Base-by-base conservation (phyloP, 2,888 invertebrate genomes). In the Thymelicus sylvestris region DNA sequence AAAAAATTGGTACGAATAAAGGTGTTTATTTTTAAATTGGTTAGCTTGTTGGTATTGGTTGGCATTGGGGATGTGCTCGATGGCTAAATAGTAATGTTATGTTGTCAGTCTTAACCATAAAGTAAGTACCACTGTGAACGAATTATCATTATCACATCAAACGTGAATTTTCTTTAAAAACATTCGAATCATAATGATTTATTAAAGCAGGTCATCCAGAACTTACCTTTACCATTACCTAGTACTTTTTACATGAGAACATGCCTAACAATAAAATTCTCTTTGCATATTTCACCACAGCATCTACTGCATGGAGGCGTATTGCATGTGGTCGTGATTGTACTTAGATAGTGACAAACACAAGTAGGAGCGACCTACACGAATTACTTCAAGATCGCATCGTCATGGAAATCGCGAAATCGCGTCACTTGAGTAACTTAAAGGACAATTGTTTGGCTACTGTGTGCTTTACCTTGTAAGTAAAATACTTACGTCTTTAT, bases 321-420 rank as follows among this genome's bases (percentile, higher is more conserved):
- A 62, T 67, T 67, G 62, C 55, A 67, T 67, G 66, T 67, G 67
- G 60, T 67, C 50, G 50, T 41, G 61, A 67, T 67, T 50, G 50
- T 52, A 39, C 39, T 55, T 31, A 55, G 67, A 67, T 67, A 67
- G 50, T 39, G 13, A 3, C 19, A 41, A 62, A 41, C 61, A 52
- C 67, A 50, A 60, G 59, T 66, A 66, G 67, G 48, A 24, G 13
- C 60, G 59, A 67, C 38, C 66, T 68, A 68, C 68, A 63, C 68
- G 67, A 62, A 63, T 63, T 68, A 68, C 68, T 44, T 63, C 63
- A 63, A 68, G 68, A 68, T 63, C 47, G 31, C 47, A 55, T 62
- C 62, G 68, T 12, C 47, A 57, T 47, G 68, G 57, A 62, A 44
- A 68, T 68, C 68, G 63, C 50, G 44, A 57, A 47, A 63, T 68